These are phyloP conservation scores for Buathra laborator DNA, from an alignment of 2,888 invertebrate genomes.

Conservation along the genomic window DNA sequence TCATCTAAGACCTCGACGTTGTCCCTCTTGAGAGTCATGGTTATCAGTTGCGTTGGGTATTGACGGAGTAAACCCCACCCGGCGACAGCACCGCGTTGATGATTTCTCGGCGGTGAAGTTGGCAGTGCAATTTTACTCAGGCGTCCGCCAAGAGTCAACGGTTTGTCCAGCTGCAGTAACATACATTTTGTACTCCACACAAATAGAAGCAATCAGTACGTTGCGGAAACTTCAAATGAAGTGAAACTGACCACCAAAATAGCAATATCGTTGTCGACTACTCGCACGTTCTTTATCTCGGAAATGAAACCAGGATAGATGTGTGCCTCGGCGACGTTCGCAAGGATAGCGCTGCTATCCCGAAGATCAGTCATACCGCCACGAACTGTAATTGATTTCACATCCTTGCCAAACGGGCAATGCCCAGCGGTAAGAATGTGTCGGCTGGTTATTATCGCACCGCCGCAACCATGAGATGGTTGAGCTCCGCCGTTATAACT, in stretches of 20 bases:
- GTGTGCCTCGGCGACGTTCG: background rate
- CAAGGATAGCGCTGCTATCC: background rate
- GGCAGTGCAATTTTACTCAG: background rate
- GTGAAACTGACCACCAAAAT: conserved; percentile 11
- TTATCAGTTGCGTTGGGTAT: background rate
- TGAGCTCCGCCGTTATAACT: background rate
- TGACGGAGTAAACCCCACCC: conserved; percentile 3
- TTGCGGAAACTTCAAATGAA: background rate
- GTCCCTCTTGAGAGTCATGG: background rate
- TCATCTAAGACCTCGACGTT: background rate
- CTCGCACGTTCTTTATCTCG: background rate
- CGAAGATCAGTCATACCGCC: background rate
- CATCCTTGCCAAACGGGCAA: background rate
- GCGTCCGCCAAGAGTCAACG: background rate
- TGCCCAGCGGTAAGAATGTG: conserved; percentile 18
- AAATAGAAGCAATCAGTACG: background rate
- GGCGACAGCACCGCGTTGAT: background rate
- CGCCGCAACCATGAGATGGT: background rate
- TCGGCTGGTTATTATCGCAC: conserved; percentile 15
- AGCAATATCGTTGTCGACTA: background rate
- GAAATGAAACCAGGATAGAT: background rate
- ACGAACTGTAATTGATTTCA: background rate
- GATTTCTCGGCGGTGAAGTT: background rate
- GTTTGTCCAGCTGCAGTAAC: conserved; percentile 9
- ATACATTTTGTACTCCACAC: background rate